These are phyloP conservation scores for Ochropleura leucogaster DNA, from an alignment of 2,888 invertebrate genomes.

Conservation along the genomic window DNA sequence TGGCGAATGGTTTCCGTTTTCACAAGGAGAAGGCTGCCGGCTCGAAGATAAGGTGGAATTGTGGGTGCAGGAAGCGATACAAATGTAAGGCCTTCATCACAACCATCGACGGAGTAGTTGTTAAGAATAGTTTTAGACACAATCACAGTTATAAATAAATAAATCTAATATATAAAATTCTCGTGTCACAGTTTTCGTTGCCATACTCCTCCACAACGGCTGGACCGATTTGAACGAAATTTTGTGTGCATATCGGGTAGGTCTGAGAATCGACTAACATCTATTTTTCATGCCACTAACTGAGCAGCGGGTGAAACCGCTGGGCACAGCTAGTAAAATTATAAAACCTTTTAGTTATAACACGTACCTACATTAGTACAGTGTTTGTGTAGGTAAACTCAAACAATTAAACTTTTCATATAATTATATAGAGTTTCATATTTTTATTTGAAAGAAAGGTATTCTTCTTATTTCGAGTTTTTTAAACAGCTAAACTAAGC, in stretches of 20 bases:
- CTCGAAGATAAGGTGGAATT: constrained; percentile 65
- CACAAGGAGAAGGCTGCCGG: constrained; percentile 65
- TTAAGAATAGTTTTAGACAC: constrained; percentile 61
- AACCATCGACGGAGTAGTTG: constrained; percentile 56
- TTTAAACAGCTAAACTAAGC: neutral
- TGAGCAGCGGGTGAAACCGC: too few relatives aligned
- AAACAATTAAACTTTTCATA: too few relatives aligned
- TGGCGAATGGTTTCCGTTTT: constrained; percentile 70
- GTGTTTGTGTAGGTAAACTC: neutral
- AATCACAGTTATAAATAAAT: constrained; percentile 48
- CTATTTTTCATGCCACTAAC: too few relatives aligned
- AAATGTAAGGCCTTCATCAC: constrained; percentile 68
- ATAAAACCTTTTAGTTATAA: neutral
- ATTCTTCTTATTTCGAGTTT: neutral
- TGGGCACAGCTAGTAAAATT: too few relatives aligned
- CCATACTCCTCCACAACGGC: too few relatives aligned
- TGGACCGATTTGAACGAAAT: too few relatives aligned
- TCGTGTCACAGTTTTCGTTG: too few relatives aligned
- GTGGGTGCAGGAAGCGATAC: constrained; percentile 56
- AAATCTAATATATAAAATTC: too few relatives aligned
- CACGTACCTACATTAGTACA: neutral
- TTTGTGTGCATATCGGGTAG: too few relatives aligned
- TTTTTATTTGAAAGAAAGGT: neutral
- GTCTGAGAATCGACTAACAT: too few relatives aligned
- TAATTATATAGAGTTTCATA: neutral